These are phyloP conservation scores for Micrasema minimum DNA, from an alignment of 1,140 invertebrate genomes.

Conservation along the genomic window DNA sequence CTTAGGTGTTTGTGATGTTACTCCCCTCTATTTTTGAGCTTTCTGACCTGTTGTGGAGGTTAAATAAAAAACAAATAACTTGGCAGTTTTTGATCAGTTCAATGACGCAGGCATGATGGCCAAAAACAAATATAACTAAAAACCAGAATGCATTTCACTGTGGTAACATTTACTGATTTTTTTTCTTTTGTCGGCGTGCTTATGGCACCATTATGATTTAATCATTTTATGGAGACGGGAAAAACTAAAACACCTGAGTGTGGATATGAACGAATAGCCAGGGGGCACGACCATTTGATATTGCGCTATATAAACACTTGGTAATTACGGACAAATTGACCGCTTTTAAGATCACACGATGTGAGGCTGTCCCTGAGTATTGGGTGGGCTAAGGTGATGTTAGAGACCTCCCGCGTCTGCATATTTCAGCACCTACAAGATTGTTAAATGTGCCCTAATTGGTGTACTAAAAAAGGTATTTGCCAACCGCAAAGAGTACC, in stretches of 20 bases:
- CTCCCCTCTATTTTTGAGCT: no score
- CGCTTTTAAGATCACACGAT: constrained; percentile 4
- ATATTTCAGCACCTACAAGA: no score
- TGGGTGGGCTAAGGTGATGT: constrained; percentile 17
- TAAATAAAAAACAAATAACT: no score
- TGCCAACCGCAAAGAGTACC: no score
- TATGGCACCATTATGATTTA: constrained; percentile 29
- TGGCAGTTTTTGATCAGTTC: no score
- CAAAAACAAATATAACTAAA: constrained; percentile 17
- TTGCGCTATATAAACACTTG: constrained; percentile 50
- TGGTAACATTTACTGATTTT: constrained; percentile 9
- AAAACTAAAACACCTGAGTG: constrained; percentile 33
- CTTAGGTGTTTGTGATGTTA: no score
- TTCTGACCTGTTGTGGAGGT: no score
- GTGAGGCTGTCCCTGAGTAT: neutral
- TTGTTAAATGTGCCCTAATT: no score
- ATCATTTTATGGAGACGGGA: constrained; percentile 26
- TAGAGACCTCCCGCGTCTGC: no score
- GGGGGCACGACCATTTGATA: constrained; percentile 42
- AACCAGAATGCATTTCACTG: neutral
- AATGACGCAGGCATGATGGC: no score
- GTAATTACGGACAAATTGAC: constrained; percentile 46
- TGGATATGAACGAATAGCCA: constrained; percentile 16
- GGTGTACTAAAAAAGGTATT: no score
- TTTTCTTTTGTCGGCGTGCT: constrained; percentile 28